Base-by-base conservation (phyloP, 1,140 invertebrate genomes). In the Diorhabda sublineata region DNA sequence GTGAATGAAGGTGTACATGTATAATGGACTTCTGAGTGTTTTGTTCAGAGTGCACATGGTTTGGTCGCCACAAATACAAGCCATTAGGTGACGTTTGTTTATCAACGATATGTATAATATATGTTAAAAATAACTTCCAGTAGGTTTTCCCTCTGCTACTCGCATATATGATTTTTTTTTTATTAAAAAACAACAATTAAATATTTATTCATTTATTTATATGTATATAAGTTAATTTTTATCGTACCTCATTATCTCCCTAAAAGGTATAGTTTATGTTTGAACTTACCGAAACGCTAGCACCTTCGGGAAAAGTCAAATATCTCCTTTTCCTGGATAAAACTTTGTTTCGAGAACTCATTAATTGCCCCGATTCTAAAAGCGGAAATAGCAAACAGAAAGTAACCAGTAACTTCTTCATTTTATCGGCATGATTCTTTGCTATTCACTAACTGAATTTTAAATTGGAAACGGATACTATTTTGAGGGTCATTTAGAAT, bases 291-390 rank as follows among this genome's bases (percentile, higher is more conserved):
- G 66, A 92, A 90, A 82, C 82, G 91, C 81, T 81, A 88, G 87
- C 71, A 59, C 91, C 91, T 82, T 91, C 90, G 2, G 91, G 89
- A 81, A 92, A 93, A 70, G 91, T 84, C 61, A 93, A 82, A 82
- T 92, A 92, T 71, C 91, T 84, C 75, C 87, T 89, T 73, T 83
- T 85, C 66, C 91, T 84, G 3, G 65, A 67, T 43, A 67, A 67
- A 58, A 67, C 57, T 44, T 59, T 60, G 45, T 47, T 61, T 43
- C 11, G 4, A 5, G 42, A 64, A 42, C 58, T 60, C 60, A 11
- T 45, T 11, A 52, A 45, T 42, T 59, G 43, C 5, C 3, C 57
- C 2, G 5, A 67, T 60, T 67, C 56, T 5, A 58, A 41, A 43
- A 42, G n/a, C 9, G 42, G 26, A 6, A 59, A 67, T 41, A 67